Conservation (phyloP, 2,888 invertebrate genomes). For the Melanostoma scalare region DNA sequence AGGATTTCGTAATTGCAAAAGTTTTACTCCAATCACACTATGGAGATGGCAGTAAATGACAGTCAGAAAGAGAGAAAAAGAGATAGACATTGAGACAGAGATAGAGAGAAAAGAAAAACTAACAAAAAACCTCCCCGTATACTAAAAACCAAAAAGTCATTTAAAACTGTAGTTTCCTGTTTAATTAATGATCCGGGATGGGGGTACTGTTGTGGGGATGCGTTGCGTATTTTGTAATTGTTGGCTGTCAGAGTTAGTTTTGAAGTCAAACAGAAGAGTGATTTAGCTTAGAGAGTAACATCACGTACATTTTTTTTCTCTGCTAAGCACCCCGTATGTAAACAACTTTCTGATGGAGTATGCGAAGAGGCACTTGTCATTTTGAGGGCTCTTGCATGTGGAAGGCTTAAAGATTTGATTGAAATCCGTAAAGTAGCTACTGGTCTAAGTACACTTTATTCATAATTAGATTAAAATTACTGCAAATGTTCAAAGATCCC, state of each 20-base stretch:
- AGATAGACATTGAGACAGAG: background rate
- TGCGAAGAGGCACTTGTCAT: too few relatives aligned
- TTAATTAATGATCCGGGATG: slow-evolving; percentile 62
- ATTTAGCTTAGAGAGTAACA: background rate
- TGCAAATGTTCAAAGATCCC: too few relatives aligned
- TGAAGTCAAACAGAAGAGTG: background rate
- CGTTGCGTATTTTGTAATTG: slow-evolving; percentile 20
- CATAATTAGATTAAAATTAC: too few relatives aligned
- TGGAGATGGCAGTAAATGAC: background rate
- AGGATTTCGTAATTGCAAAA: slow-evolving; percentile 72
- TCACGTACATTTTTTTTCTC: too few relatives aligned
- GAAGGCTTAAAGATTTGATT: too few relatives aligned
- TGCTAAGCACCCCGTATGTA: too few relatives aligned
- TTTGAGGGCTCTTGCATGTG: too few relatives aligned
- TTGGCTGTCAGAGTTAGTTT: slow-evolving; percentile 2
- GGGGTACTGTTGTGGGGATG: slow-evolving; percentile 8
- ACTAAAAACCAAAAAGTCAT: slow-evolving; percentile 56
- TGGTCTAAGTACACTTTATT: too few relatives aligned
- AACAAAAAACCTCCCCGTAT: slow-evolving; percentile 23
- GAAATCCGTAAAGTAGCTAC: too few relatives aligned
- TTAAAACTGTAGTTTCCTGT: slow-evolving; percentile 64
- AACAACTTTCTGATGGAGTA: too few relatives aligned
- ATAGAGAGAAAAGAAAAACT: slow-evolving; percentile 15
- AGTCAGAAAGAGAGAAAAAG: background rate
- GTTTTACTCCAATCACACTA: slow-evolving; percentile 59